Evolutionary conservation across 2,797 vertebrate species (phyloP), one percentile per base, ranked within the genome.

Genomic region (Bryconaethiops microstoma): DNA sequence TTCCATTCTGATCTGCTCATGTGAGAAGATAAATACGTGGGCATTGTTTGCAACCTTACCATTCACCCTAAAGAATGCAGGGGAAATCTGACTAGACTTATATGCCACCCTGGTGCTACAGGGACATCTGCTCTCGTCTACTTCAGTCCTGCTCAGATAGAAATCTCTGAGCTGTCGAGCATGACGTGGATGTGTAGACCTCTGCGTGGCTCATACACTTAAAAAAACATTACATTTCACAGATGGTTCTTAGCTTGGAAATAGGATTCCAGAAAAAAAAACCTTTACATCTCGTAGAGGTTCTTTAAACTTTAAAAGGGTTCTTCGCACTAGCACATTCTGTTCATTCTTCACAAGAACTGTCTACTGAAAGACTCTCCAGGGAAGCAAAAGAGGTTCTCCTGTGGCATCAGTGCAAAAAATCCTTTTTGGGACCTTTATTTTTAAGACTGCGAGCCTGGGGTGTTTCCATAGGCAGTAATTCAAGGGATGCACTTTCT

Each of bases 401-500:
- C 10, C 10, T 45, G 42, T 8, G 10, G 10, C 42, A 45, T 45
- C 42, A 45, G 5, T 8, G 5, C 7, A 7, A 29, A 63, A 35
- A 7, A 16, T 0, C 29, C 25, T 35, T 63, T 39, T 7, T 35
- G 25, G 23, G 1, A 35, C 10, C 23, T 63, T 29, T 16, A 60
- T 60, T 63, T 29, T 4, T 29, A 57, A 57, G 54, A 57, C 35
- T 40, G 63, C 17, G 65, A 12, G 48, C 21, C 73, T 64, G 72
- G 45, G 14, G 14, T 16, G 45, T 64, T 73, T 52, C 10, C 48
- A 62, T 40, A 40, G 67, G 35, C 55, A 70, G 52, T 82, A 67
- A 73, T 65, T 65, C 35, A 57, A 19, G 59, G 67, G 40, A 63
- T 63, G 80, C 80, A 76, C 77, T 87, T 72, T 82, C 77, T 82